Conservation (phyloP, 1,140 invertebrate genomes). For the Scaptomyza graminum region DNA sequence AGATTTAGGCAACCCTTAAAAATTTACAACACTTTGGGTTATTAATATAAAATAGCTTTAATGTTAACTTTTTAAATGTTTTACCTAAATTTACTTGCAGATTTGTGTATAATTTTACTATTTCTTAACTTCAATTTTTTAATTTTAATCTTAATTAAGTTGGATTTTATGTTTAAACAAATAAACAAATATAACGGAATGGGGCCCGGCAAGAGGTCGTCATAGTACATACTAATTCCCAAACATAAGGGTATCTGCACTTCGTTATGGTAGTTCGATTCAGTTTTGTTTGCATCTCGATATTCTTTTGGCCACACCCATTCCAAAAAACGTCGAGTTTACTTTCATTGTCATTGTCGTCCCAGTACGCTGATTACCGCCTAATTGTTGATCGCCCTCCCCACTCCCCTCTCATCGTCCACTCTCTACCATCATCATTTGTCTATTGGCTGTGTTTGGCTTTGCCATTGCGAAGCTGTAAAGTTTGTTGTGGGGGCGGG, state of each 20-base stretch:
- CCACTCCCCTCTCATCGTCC: neutral
- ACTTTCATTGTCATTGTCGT: conserved; percentile 37
- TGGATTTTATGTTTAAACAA: too few species aligned
- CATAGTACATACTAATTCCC: neutral
- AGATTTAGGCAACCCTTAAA: too few species aligned
- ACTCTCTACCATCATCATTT: neutral
- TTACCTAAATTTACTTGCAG: too few species aligned
- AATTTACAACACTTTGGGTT: too few species aligned
- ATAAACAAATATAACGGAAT: too few species aligned
- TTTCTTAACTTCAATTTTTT: too few species aligned
- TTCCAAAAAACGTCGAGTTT: neutral
- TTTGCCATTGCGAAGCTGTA: conserved; percentile 53
- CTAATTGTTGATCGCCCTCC: conserved; percentile 60
- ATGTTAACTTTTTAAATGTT: too few species aligned
- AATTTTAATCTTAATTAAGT: too few species aligned
- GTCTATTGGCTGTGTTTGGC: neutral
- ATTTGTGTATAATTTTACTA: too few species aligned
- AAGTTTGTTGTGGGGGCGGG: conserved; percentile 50
- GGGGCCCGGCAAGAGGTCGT: too few species aligned
- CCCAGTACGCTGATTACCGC: conserved; percentile 34
- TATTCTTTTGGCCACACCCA: conserved; percentile 23
- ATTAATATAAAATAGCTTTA: too few species aligned
- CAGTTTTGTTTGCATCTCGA: conserved; percentile 59
- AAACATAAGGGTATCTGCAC: conserved; percentile 3
- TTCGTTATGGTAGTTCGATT: neutral